Evolutionary conservation across 2,888 invertebrate genomes (phyloP).

Genomic region (Arctia plantaginis): DNA sequence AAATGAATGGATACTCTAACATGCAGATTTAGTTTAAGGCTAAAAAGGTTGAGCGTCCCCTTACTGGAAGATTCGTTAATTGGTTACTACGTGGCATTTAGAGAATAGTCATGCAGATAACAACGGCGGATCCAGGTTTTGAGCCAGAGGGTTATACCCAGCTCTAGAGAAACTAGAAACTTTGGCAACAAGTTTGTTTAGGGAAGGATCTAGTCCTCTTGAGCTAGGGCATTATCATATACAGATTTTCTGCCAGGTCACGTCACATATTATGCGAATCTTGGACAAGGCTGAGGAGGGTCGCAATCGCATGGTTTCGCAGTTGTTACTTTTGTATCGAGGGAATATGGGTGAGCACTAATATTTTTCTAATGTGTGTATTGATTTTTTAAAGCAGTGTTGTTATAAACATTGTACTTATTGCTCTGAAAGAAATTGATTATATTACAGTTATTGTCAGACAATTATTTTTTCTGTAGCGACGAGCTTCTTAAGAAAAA

Average conservation of each 20-base stretch:
- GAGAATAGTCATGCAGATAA: conserved; percentile 29
- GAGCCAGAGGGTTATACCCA: not conserved
- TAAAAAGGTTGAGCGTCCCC: conserved; percentile 74
- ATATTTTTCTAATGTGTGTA: not conserved
- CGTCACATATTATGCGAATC: not conserved
- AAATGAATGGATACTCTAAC: conserved; percentile 60
- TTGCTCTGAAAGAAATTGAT: too few relatives aligned
- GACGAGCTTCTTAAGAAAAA: too few relatives aligned
- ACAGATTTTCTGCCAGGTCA: not conserved
- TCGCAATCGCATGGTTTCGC: not conserved
- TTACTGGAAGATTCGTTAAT: conserved; percentile 62
- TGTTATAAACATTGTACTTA: not conserved
- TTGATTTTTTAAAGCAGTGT: not conserved
- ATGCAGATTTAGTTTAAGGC: conserved; percentile 52
- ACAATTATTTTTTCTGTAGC: too few relatives aligned
- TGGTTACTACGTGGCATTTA: conserved; percentile 12
- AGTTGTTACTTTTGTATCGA: not conserved
- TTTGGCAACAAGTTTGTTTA: not conserved
- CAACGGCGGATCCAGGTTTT: not conserved
- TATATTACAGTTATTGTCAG: too few relatives aligned
- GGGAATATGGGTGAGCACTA: not conserved
- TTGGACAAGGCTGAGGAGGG: not conserved
- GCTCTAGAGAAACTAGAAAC: not conserved
- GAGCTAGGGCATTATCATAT: not conserved
- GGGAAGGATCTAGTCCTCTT: not conserved